phyloP scores from a whole-genome alignment of 2,888 invertebrate species.

The Ichneumoninae sp. region DNA sequence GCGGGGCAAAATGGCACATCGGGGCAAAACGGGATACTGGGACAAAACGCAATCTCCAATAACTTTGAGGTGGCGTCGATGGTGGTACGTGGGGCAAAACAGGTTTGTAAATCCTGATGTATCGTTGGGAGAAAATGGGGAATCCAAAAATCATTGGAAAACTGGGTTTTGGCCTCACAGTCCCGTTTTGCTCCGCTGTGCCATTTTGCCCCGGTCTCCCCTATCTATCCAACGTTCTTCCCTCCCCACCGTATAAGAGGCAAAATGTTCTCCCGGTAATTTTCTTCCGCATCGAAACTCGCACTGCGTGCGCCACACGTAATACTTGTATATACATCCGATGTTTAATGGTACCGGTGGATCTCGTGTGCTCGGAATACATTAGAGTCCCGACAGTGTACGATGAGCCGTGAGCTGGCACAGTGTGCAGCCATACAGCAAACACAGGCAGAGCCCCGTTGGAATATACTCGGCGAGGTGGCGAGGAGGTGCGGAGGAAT shows the following conservation, averaged over 20 bases:
- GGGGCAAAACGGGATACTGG: no score
- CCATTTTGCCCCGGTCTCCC: no score
- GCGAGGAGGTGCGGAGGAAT: slow-evolving; percentile 2
- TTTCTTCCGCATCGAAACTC: background rate
- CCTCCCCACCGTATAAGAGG: background rate
- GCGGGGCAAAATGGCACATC: no score
- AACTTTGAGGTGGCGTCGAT: no score
- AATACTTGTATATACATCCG: slow-evolving; percentile 20
- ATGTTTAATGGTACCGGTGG: slow-evolving; percentile 21
- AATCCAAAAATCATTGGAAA: no score
- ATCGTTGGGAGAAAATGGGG: no score
- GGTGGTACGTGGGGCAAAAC: no score
- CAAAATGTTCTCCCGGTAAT: slow-evolving; percentile 38
- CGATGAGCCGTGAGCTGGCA: slow-evolving; percentile 6
- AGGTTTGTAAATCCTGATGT: no score
- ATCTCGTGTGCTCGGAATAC: slow-evolving; percentile 42
- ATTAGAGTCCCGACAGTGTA: slow-evolving; percentile 27
- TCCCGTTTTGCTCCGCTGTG: no score
- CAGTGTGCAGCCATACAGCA: background rate
- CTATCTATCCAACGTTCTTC: slow-evolving; percentile 7
- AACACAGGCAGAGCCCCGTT: background rate
- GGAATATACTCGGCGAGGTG: background rate
- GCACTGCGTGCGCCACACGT: background rate
- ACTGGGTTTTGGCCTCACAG: no score
- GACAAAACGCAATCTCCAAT: no score